These are phyloP conservation scores for Boleophthalmus pectinirostris DNA, from an alignment of 2,113 vertebrate species.

Conservation along the genomic window DNA sequence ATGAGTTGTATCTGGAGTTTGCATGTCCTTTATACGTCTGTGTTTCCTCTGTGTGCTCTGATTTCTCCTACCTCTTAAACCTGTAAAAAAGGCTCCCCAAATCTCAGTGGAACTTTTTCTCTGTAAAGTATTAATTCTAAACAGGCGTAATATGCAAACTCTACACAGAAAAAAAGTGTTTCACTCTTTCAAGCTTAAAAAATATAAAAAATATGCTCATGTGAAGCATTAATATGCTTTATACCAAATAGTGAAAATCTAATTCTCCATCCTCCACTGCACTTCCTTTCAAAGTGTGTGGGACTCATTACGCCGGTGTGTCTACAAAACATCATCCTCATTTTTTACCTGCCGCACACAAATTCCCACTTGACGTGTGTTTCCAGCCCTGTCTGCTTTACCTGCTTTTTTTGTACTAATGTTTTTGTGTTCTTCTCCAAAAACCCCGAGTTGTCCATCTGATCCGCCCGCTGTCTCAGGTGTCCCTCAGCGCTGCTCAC, in stretches of 20 bases:
- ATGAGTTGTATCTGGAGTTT: too few species aligned
- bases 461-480: slow-evolving; percentile 63
- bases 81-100: too few species aligned
- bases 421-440: slow-evolving; percentile 48
- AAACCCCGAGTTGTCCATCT: slow-evolving; percentile 66
- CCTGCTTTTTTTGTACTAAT: slow-evolving; percentile 19
- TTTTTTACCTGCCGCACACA: slow-evolving; percentile 73
- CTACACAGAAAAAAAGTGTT: too few species aligned
- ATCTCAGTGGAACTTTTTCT: too few species aligned
- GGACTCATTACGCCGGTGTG: slow-evolving; percentile 68
- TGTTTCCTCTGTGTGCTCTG: too few species aligned
- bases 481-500: slow-evolving; percentile 67
- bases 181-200: background rate
- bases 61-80: too few species aligned
- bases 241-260: background rate
- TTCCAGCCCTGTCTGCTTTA: slow-evolving; percentile 22
- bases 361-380: slow-evolving; percentile 68
- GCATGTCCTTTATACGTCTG: too few species aligned
- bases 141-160: too few species aligned
- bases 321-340: slow-evolving; percentile 75
- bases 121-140: too few species aligned
- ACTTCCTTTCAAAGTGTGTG: slow-evolving; percentile 37
- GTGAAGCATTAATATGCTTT: background rate
- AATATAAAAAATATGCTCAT: too few species aligned
- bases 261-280: background rate